Conservation (phyloP, 23 tunicate species). For the Corella eumyota region DNA sequence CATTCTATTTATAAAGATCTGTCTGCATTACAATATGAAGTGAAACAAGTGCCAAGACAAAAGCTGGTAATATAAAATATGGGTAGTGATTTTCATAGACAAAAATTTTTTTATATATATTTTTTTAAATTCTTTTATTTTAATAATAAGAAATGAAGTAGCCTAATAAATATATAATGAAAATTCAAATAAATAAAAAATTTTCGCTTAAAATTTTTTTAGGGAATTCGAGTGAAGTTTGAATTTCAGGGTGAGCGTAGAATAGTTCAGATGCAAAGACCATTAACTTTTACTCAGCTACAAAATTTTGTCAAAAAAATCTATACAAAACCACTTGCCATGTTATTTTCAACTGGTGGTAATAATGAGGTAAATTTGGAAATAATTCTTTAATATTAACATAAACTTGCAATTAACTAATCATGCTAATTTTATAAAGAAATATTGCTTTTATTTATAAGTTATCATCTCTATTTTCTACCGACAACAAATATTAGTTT, state of each 20-base stretch:
- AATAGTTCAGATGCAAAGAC: constrained; percentile 40
- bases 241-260: constrained; percentile 70
- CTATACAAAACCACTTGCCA: constrained; percentile 32
- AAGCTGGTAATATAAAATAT: too few relatives aligned
- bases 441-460: too few relatives aligned
- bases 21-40: constrained; percentile 43
- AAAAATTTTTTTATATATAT: too few relatives aligned
- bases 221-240: constrained; percentile 73
- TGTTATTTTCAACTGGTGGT: constrained; percentile 77
- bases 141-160: too few relatives aligned
- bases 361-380: constrained; percentile 40
- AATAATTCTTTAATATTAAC: neutral
- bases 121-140: too few relatives aligned
- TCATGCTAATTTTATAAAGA: too few relatives aligned
- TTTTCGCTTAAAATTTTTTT: neutral
- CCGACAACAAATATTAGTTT: too few relatives aligned
- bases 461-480: too few relatives aligned
- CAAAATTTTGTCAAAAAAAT: constrained; percentile 27
- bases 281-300: constrained; percentile 38
- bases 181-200: too few relatives aligned
- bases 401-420: neutral
- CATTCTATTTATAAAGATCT: constrained; percentile 53
- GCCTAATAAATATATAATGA: too few relatives aligned
- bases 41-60: constrained; percentile 4
- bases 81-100: too few relatives aligned